phyloP scores from a whole-genome alignment of 1,140 invertebrate species.

The Leptinotarsa defecta region DNA sequence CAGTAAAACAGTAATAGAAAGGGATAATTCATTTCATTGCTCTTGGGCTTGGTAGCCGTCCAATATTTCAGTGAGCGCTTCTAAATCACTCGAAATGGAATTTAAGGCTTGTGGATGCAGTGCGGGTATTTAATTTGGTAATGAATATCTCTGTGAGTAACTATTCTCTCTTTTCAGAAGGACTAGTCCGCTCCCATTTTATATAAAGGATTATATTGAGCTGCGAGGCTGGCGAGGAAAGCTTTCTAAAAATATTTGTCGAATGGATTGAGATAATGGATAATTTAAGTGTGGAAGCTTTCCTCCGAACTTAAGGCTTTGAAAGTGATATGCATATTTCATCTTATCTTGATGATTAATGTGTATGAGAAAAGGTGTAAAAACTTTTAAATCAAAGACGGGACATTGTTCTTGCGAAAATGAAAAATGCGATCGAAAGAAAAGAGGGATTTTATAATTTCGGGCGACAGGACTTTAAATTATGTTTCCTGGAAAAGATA shows the following conservation, averaged over 20 bases:
- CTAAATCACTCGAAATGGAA: conserved; percentile 13
- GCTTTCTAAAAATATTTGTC: conserved; percentile 1
- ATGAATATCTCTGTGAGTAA: conserved; percentile 19
- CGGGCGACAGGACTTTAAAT: neutral
- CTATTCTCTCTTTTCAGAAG: neutral
- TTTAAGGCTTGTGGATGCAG: conserved; percentile 15
- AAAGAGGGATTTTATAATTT: conserved; percentile 1
- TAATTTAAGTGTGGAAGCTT: conserved; percentile 3
- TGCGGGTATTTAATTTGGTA: conserved; percentile 22
- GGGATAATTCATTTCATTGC: neutral
- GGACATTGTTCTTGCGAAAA: neutral
- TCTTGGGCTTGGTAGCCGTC: conserved; percentile 15
- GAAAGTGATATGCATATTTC: conserved; percentile 1
- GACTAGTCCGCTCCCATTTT: neutral
- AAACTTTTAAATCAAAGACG: neutral
- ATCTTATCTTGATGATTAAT: neutral
- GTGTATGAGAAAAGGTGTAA: conserved; percentile 2
- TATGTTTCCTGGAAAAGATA: neutral
- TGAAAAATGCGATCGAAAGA: neutral
- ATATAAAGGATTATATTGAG: conserved; percentile 3
- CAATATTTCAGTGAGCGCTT: conserved; percentile 16
- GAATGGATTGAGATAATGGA: conserved; percentile 5
- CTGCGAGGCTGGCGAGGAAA: conserved; percentile 1
- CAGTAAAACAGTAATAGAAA: neutral
- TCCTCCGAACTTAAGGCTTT: neutral